Conservation (phyloP, 2,797 vertebrate species). For the Malurus leucopterus region DNA sequence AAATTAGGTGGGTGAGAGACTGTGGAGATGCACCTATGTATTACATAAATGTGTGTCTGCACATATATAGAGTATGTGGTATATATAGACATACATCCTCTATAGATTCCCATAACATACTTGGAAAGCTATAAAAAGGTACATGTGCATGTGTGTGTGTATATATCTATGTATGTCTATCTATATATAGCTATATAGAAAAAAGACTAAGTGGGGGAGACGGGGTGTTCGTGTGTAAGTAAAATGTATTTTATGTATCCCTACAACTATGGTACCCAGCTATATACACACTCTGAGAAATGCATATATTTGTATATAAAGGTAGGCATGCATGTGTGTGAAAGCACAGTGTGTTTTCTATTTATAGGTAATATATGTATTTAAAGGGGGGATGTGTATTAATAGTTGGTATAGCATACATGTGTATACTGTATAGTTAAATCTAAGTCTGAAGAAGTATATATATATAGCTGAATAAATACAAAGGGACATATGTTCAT, state of each 20-base stretch:
- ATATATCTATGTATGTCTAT: neutral
- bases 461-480: neutral
- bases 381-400: neutral
- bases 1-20: neutral
- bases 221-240: neutral
- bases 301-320: neutral
- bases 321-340: accelerated
- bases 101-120: neutral
- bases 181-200: no score
- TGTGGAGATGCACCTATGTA: neutral
- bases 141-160: accelerated
- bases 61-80: neutral
- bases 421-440: neutral
- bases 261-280: neutral
- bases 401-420: accelerated
- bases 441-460: neutral
- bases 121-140: neutral
- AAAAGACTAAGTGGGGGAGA: no score
- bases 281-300: neutral
- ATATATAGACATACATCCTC: accelerated
- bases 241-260: neutral
- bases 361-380: neutral
- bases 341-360: neutral
- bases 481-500: neutral
- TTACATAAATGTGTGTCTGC: neutral